phyloP scores from a whole-genome alignment of 1,140 invertebrate species.

The Epicauta chinensis region DNA sequence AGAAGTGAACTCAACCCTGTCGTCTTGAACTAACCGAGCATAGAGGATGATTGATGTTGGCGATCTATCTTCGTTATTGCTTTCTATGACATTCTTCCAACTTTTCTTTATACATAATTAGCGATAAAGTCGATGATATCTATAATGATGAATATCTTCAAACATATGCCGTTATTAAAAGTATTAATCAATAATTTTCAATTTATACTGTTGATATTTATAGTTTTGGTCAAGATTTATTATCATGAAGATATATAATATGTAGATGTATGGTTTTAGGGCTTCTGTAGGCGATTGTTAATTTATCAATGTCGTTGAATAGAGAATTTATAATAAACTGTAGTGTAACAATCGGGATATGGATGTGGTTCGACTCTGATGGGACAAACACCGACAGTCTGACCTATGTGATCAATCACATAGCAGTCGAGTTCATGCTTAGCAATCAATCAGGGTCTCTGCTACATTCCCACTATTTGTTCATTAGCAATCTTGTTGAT shows the following conservation, averaged over 20 bases:
- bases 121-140: not conserved
- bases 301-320: conserved; percentile 27
- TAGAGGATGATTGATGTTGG: conserved; percentile 32
- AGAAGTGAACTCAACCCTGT: conserved; percentile 14
- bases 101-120: conserved; percentile 30
- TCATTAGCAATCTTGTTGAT: conserved; percentile 23
- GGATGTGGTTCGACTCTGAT: conserved; percentile 16
- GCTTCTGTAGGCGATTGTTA: conserved; percentile 21
- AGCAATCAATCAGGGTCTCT: conserved; percentile 27
- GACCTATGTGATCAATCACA: conserved; percentile 23
- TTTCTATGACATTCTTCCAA: conserved; percentile 31
- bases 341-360: conserved; percentile 17
- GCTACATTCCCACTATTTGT: conserved; percentile 16
- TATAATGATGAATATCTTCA: not conserved
- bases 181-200: not conserved
- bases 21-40: conserved; percentile 12
- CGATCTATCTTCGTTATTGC: conserved; percentile 33
- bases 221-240: conserved; percentile 4
- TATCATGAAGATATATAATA: not conserved
- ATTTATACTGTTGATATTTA: not conserved
- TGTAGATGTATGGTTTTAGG: conserved; percentile 11
- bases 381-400: conserved; percentile 6
- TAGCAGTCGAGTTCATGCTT: conserved; percentile 22
- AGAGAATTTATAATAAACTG: conserved; percentile 26
- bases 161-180: not conserved